A percentile compares a stretch with the other conserved stretches of the same genome.
phyloP scores from a whole-genome alignment of 2,888 invertebrate species.

The Metopia argyrocephala region DNA sequence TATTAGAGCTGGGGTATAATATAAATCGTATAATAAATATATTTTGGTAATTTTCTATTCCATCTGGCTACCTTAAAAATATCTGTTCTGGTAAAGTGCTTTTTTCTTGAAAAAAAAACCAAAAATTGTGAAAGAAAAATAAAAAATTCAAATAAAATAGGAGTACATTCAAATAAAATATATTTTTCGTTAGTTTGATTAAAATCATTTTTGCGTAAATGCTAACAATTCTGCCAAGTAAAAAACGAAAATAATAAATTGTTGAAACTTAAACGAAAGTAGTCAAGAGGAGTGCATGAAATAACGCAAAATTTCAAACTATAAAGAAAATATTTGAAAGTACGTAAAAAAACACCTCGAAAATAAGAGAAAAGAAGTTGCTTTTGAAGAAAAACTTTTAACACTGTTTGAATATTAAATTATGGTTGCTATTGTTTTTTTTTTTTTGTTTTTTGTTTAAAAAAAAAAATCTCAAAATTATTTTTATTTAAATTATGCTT shows the following conservation, averaged over 20 bases:
- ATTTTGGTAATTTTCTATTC: too few species aligned
- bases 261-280: not conserved
- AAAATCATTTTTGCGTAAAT: constrained; percentile 55
- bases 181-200: constrained; percentile 45
- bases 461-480: not conserved
- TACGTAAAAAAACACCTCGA: constrained; percentile 30
- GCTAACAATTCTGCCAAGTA: constrained; percentile 7
- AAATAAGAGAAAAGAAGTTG: constrained; percentile 26
- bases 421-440: not conserved
- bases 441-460: not conserved
- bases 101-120: not conserved
- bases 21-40: too few species aligned
- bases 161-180: constrained; percentile 21
- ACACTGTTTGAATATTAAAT: constrained; percentile 15
- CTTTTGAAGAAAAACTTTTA: constrained; percentile 2
- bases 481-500: not conserved
- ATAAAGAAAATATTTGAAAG: constrained; percentile 19
- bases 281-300: constrained; percentile 10
- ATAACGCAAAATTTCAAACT: constrained; percentile 13
- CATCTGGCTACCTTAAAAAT: not conserved
- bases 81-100: not conserved
- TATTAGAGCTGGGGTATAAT: too few species aligned
- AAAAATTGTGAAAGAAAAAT: not conserved
- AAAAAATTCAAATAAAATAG: not conserved
- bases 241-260: not conserved